Evolutionary conservation across 2,888 invertebrate species (phyloP).

Genomic region (Dynastes hyllus): DNA sequence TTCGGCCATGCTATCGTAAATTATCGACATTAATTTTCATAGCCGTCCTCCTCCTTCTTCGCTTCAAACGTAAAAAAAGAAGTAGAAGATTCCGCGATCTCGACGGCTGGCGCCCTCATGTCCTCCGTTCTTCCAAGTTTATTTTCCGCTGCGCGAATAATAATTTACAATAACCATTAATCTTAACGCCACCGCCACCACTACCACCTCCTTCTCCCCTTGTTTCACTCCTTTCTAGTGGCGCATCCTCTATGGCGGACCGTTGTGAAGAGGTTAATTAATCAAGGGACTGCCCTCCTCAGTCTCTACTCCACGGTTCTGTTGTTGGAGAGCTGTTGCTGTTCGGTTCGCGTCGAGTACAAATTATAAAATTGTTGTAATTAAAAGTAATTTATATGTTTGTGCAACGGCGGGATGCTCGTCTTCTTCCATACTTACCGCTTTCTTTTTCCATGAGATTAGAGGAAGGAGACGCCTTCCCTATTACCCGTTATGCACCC

Average conservation of each 20-base stretch:
- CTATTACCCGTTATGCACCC: conserved; percentile 66
- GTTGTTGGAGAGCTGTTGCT: not conserved
- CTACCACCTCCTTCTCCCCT: not conserved
- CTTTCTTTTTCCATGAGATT: not conserved
- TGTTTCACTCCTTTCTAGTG: not conserved
- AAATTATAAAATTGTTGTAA: conserved; percentile 72
- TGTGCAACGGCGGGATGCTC: conserved; percentile 58
- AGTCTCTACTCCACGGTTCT: not conserved
- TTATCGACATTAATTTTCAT: not conserved
- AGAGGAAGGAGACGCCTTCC: conserved; percentile 45
- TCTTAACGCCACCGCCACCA: conserved; percentile 58
- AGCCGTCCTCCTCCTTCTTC: not conserved
- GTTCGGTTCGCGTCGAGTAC: conserved; percentile 63
- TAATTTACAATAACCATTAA: conserved; percentile 69
- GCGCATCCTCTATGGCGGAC: conserved; percentile 1
- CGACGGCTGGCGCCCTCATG: conserved; percentile 54
- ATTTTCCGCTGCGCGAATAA: conserved; percentile 66
- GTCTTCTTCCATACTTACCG: conserved; percentile 1
- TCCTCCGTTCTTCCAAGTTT: conserved; percentile 65
- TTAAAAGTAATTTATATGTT: conserved; percentile 71
- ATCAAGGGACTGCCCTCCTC: conserved; percentile 64
- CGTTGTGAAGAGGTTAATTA: conserved; percentile 64
- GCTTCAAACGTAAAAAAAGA: too few species aligned
- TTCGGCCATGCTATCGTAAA: not conserved
- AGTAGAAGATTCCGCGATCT: conserved; percentile 6